Base-by-base conservation (phyloP, 2,888 invertebrate species). In the Acholoe squamosa region DNA sequence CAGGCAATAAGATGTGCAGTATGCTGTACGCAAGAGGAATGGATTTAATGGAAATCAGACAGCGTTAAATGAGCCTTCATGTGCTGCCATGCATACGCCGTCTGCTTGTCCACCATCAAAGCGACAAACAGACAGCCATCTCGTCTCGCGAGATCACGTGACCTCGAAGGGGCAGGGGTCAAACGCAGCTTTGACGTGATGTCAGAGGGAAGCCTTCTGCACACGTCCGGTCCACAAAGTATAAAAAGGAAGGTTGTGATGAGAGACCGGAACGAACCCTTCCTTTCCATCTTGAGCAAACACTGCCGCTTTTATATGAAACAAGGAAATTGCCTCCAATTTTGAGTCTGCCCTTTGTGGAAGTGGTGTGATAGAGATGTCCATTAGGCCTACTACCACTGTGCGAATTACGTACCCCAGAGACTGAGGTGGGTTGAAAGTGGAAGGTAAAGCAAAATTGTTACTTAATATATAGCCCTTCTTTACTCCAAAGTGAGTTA, bases 121-220 rank as follows among this genome's bases (percentile, higher is more conserved):
- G 71, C 25, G 71, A 71, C 71, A 28, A 71, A 71, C 71, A 71
- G 71, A 71, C 71, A 71, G 71, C 12, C 71, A 71, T 71, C 71
- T 71, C 71, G 3, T 28, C 71, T 25, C 7, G 71, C 71, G 25
- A 71, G 71, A 71, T 14, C 71, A 28, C 71, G 71, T 28, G 43
- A 43, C 14, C 31, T 28, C 14, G 14, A 28, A 5, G 25, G 71
- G 25, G 12, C 71, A 71, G 31, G 28, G 71, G 71, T 71, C 71
- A 71, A 71, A 14, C 14, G 14, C 12, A 28, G 61, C 61, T 61
- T 61, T 61, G 61, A 61, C 61, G 61, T 43, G n/a, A 71, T 22
- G 71, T 71, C 71, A 31, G 28, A 43, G 71, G 19, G 25, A 28
- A 3, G 25, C 71, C 71, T 0, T 71, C 71, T 1, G 1, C 19